phyloP scores from a whole-genome alignment of 2,113 vertebrate genomes.

The Saccopteryx leptura region DNA sequence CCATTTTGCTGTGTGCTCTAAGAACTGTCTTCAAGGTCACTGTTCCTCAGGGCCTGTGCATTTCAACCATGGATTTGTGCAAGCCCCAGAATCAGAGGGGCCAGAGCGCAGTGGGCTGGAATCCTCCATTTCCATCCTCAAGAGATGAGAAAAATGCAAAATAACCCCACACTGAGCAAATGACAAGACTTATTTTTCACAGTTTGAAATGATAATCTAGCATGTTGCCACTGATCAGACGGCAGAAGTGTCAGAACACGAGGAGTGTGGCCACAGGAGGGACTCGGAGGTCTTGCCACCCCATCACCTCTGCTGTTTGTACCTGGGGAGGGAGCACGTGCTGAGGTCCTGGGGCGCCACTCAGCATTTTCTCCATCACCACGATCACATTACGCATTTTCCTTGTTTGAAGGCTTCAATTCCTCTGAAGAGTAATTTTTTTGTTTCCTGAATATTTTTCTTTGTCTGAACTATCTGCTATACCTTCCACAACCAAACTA shows the following conservation, averaged over 20 bases:
- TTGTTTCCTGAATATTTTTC: constrained; percentile 86
- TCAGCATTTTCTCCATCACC: constrained; percentile 42
- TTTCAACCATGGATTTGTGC: background rate
- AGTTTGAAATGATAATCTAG: constrained; percentile 83
- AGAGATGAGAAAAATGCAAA: constrained; percentile 87
- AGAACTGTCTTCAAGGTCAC: rapidly evolving
- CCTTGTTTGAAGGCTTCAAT: constrained; percentile 86
- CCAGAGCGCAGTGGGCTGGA: constrained; percentile 17
- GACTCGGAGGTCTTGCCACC: constrained; percentile 61
- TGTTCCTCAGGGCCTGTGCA: background rate
- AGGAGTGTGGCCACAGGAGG: constrained; percentile 6
- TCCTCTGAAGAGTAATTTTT: constrained; percentile 83
- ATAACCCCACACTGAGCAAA: constrained; percentile 86
- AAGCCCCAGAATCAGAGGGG: constrained; percentile 12
- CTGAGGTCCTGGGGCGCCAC: constrained; percentile 50
- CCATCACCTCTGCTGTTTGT: constrained; percentile 66
- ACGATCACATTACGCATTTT: constrained; percentile 48
- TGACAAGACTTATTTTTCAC: constrained; percentile 88
- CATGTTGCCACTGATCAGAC: constrained; percentile 80
- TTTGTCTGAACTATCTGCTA: constrained; percentile 93
- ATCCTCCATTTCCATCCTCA: constrained; percentile 86
- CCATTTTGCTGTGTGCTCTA: background rate
- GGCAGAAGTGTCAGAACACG: constrained; percentile 72
- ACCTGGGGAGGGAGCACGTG: constrained; percentile 83
- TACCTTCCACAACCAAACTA: constrained; percentile 96